Percentiles rank a stretch among this genome's conserved stretches.
phyloP scores from a whole-genome alignment of 2,113 vertebrate species.

The Neotragus pygmaeus region DNA sequence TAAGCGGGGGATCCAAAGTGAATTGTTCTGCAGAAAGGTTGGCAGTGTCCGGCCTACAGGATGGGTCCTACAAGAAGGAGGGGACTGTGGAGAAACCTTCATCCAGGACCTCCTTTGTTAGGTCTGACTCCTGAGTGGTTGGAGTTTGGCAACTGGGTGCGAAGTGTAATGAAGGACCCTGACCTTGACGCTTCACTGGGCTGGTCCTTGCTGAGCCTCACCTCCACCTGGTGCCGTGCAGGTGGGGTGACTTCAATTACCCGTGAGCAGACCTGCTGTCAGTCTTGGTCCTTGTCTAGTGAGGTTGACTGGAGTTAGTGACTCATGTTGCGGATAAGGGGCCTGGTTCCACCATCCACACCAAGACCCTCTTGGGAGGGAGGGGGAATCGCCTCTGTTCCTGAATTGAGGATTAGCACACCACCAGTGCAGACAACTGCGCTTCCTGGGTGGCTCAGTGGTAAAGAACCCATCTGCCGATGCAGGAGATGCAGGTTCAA shows the following conservation, averaged over 20 bases:
- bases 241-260: background rate
- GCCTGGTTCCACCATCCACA: background rate
- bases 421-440: background rate
- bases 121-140: background rate
- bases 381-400: background rate
- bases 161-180: accelerated
- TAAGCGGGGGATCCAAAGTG: background rate
- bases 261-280: background rate
- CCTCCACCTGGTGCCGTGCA: accelerated
- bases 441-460: background rate
- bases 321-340: background rate
- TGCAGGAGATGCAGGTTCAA: background rate
- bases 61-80: background rate
- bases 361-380: accelerated
- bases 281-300: background rate
- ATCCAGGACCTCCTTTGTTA: background rate
- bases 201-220: background rate
- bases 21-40: no score
- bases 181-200: background rate
- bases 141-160: background rate
- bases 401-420: no score
- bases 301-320: background rate
- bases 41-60: background rate
- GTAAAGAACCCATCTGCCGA: background rate
- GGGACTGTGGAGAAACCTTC: no score